Base-by-base conservation (phyloP, 1,140 invertebrate genomes). In the Agraylea sexmaculata region DNA sequence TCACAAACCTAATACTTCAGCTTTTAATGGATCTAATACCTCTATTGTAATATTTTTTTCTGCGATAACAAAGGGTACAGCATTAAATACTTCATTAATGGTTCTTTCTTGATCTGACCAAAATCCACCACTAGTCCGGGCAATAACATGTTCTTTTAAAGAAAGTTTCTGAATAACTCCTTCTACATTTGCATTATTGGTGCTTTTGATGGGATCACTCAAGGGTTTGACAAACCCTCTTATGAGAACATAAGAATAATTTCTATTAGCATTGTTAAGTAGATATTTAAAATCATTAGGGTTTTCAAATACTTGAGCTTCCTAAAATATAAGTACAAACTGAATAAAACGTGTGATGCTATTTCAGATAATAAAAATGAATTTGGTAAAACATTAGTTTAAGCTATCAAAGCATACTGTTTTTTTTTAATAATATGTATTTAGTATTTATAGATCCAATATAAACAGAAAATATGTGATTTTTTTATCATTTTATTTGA, bases 101-200 rank as follows among this genome's bases (percentile, higher is more conserved):
- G 75, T 74, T 41, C 78, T 69, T 40, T 79, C 75, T 50, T 83
- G 75, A 43, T 85, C 78, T 10, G 77, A 75, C 83, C 83, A 87
- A 56, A 83, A 85, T 6, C 83, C 83, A 28, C 77, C 73, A 11
- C 78, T 75, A 25, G 73, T 78, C 55, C 81, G 69, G 18, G 80
- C 74, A 34, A 83, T 69, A 2, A 83, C 71, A 69, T 85, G 82
- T 60, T 87, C 82, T 56, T 80, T 81, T 42, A 80, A 73, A 50
- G 67, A 74, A 40, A 81, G 58, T 50, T 62, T 63, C 45, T 85
- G 82, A 31, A 86, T 59, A 1, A 86, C 82, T 38, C 82, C 83
- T 37, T 74, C 73, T 0, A 83, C 68, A 37, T 71, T 66, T 30
- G 71, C 70, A 53, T 79, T 75, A 53, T 80, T 73, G 37, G 74